phyloP scores from a whole-genome alignment of 1,140 invertebrate species.

The Lasaia peninsularis region DNA sequence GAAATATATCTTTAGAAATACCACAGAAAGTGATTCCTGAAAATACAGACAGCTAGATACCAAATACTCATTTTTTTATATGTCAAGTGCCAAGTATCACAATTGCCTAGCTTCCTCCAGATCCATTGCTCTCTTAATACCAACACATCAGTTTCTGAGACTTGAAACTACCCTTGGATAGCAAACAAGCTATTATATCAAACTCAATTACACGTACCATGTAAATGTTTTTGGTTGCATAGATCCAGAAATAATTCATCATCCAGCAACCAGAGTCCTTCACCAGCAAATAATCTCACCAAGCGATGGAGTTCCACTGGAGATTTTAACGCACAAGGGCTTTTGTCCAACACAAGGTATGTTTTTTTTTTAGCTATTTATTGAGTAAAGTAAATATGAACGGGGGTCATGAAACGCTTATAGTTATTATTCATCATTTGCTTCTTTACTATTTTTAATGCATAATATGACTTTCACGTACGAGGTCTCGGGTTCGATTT shows the following conservation, averaged over 20 bases:
- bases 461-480: no score
- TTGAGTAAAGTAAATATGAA: not conserved
- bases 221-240: constrained; percentile 22
- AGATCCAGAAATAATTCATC: constrained; percentile 75
- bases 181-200: not conserved
- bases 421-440: no score
- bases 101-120: not conserved
- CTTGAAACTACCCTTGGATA: not conserved
- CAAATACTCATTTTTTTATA: no score
- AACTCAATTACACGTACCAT: not conserved
- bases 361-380: not conserved
- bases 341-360: constrained; percentile 78
- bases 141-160: not conserved
- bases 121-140: no score
- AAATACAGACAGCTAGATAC: no score
- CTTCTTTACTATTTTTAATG: no score
- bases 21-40: not conserved
- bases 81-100: no score
- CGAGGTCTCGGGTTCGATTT: no score
- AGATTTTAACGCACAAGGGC: constrained; percentile 81
- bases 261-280: constrained; percentile 66
- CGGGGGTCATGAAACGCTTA: no score
- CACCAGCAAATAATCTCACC: constrained; percentile 72
- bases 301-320: constrained; percentile 92
- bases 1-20: no score